Percentiles rank a stretch among this genome's conserved stretches.
Conservation (phyloP, 2,797 vertebrate species). For the Epinephelus coioides region DNA sequence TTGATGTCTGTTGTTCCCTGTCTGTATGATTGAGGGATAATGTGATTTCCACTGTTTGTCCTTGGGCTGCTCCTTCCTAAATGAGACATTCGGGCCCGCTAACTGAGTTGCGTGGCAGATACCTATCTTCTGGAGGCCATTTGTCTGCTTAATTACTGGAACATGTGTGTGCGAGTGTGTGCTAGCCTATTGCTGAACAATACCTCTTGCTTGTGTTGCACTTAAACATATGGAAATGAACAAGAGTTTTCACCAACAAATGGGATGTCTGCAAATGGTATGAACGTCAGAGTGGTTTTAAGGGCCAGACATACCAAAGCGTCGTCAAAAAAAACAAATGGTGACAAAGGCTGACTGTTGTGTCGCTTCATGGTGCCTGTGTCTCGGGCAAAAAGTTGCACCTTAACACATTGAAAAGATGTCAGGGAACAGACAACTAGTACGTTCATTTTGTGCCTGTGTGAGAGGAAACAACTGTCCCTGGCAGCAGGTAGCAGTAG, state of each 20-base stretch:
- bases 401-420: no score
- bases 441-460: no score
- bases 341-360: no score
- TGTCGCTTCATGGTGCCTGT: no score
- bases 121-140: conserved; percentile 66
- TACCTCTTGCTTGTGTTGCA: conserved; percentile 2
- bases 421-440: no score
- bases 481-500: no score
- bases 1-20: conserved; percentile 52
- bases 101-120: conserved; percentile 73
- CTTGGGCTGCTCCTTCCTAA: conserved; percentile 70
- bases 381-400: no score
- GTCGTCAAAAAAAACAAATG: no score
- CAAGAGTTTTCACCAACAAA: conserved; percentile 10
- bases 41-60: conserved; percentile 76
- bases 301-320: no score
- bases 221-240: conserved; percentile 16
- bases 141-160: conserved; percentile 74
- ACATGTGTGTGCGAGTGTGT: conserved; percentile 26
- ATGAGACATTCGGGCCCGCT: conserved; percentile 70
- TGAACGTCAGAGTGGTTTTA: background rate
- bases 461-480: no score
- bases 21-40: conserved; percentile 74
- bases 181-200: conserved; percentile 17
- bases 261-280: conserved; percentile 20